Evolutionary conservation across 2,113 vertebrate species (phyloP), one percentile per base, ranked within the genome.

Genomic region (Zosterops pallidus): DNA sequence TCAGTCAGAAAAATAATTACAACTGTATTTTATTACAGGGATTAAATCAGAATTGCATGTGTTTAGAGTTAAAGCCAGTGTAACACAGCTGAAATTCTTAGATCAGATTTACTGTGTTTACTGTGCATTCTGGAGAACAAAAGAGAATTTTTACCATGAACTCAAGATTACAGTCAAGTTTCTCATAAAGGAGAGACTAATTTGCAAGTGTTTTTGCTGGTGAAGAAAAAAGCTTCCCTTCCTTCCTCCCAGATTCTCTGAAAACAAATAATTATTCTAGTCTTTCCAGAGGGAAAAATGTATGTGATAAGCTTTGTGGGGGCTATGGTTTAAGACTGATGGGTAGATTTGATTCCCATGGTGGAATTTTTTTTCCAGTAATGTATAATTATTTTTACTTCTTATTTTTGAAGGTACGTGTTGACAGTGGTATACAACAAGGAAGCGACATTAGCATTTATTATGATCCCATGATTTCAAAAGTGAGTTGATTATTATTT

Each of bases 361-460:
- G 62, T 82, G 80, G 91, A 92, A 77, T 29, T 62, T 52, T 79
- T 89, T 28, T 5, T 4, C 12, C 16, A 16, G 31, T 28, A 29
- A 49, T 79, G 65, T 52, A 11, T 88, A 44, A 75, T 71, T 82
- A 20, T 72, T 94, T 94, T 95, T 65, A 15, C 42, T 70, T 84
- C 42, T 86, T 80, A 10, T 79, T 85, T 85, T 96, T 82, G 15
- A 96, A 99, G 99, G 99, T 99, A 9, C 99, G 99, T 74, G 98
- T 99, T 64, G 99, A 99, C 97, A 99, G 99, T 56, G 99, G 99
- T 49, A 98, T 99, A 96, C 98, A 99, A 80, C 99, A 99, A 97
- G 99, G 99, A 98, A 99, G 99, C 97, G 99, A 99, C 92, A 99
- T 99, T 97, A 99, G 99, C 97, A 99, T 99, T 97, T 99, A 99